Evolutionary conservation across 2,888 invertebrate species (phyloP).

Genomic region (Vannuccia rotundouncinata): DNA sequence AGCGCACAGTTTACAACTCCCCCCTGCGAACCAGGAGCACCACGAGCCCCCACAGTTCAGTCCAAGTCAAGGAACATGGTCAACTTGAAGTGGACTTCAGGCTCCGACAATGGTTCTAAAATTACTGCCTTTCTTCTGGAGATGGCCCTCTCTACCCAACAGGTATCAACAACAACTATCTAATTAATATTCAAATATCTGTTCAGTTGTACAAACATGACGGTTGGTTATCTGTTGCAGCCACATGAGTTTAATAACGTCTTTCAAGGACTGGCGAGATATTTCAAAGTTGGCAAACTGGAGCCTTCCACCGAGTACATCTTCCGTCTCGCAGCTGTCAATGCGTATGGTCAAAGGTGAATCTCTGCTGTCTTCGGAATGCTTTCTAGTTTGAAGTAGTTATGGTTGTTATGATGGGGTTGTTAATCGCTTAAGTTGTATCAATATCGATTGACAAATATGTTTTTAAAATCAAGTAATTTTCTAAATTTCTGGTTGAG

Average conservation of each 20-base stretch:
- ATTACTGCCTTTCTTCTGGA: conserved; percentile 35
- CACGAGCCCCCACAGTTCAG: conserved; percentile 66
- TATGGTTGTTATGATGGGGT: too few species aligned
- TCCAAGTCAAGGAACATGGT: conserved; percentile 66
- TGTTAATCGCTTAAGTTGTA: too few species aligned
- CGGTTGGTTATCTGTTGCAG: too few species aligned
- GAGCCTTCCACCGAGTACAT: conserved; percentile 72
- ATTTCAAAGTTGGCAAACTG: conserved; percentile 62
- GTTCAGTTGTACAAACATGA: too few species aligned
- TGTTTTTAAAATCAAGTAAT: too few species aligned
- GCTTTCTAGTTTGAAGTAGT: too few species aligned
- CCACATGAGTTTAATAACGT: background rate
- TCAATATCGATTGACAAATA: too few species aligned
- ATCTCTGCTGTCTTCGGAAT: too few species aligned
- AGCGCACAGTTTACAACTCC: conserved; percentile 73
- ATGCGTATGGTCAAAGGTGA: conserved; percentile 56
- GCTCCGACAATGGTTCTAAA: conserved; percentile 36
- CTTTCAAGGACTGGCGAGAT: background rate
- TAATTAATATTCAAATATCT: too few species aligned
- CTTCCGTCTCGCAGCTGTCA: conserved; percentile 75
- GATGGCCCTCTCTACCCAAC: background rate
- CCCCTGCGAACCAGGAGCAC: conserved; percentile 70
- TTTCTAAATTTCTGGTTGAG: too few species aligned
- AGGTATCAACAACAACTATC: background rate
- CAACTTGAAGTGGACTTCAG: conserved; percentile 53